Base-by-base conservation (phyloP, 2,113 vertebrate species). In the Plestiodon gilberti region DNA sequence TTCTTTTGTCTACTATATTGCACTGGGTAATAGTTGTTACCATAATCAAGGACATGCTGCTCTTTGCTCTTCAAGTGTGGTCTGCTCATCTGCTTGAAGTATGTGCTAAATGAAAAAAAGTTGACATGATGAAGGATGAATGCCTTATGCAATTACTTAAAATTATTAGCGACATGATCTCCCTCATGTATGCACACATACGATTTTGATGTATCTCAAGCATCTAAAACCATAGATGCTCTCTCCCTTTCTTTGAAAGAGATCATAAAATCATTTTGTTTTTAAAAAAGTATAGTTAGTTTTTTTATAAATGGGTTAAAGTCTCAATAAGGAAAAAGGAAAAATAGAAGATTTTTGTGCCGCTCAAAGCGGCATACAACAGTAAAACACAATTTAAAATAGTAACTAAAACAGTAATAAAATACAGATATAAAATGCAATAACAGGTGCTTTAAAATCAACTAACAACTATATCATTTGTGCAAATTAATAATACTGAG, bases 21-120 rank as follows among this genome's bases (percentile, higher is more conserved):
- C 93, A 90, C 92, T 90, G 91, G 93, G 92, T 90, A 93, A 87
- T 88, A 89, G 87, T 91, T 93, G 89, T 93, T 93, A 82, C 90
- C 48, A 43, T 87, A 88, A 93, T 91, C 90, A 91, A 95, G 90
- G 80, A 62, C 89, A 91, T 83, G 78, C 90, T 94, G 91, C 88
- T 94, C 87, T 10, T 43, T 94, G 86, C 84, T 92, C 92, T 90
- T 85, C 79, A 87, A 0, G 59, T 88, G 84, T 94, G 82, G 85
- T 91, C 89, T 91, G 74, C 81, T 91, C 90, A 92, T 89, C 84
- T 67, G 78, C 80, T 57, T 92, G 69, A 71, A 82, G 59, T 87
- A 65, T 75, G 83, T 70, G 85, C 76, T 92, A 8, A 84, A 88
- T 84, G 0, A 0, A 70, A 0, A 70, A 93, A 87, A 93, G 87